Conservation (phyloP, 92 coral and sea anemone genomes). For the Meandrina meandrites region DNA sequence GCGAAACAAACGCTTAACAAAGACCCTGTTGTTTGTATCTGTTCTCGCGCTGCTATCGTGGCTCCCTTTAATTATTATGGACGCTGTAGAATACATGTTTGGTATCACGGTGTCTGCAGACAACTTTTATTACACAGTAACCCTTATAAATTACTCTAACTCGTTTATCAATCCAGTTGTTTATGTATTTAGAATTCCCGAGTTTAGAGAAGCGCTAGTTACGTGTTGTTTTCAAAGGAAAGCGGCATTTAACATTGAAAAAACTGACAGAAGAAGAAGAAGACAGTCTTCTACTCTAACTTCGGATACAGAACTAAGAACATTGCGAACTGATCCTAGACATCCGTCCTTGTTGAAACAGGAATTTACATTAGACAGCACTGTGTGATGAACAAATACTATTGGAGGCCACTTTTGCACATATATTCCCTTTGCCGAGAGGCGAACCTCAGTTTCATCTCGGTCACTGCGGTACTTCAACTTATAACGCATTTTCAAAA, state of each 20-base stretch:
- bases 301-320: no score
- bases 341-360: background rate
- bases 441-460: no score
- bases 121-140: background rate
- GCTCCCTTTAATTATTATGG: background rate
- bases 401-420: no score
- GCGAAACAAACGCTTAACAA: conserved; percentile 15
- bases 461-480: no score
- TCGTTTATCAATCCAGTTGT: background rate
- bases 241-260: background rate
- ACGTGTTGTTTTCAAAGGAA: background rate
- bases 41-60: background rate
- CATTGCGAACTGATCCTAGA: background rate
- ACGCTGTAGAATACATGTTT: background rate
- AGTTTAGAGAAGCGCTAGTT: background rate
- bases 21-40: conserved; percentile 11
- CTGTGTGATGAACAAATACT: no score
- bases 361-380: no score
- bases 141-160: background rate
- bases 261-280: background rate
- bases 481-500: no score
- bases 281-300: background rate
- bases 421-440: no score
- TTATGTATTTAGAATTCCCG: background rate
- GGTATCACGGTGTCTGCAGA: background rate